These are phyloP conservation scores for Poecilia picta DNA, from an alignment of 2,797 vertebrate genomes.

Conservation along the genomic window DNA sequence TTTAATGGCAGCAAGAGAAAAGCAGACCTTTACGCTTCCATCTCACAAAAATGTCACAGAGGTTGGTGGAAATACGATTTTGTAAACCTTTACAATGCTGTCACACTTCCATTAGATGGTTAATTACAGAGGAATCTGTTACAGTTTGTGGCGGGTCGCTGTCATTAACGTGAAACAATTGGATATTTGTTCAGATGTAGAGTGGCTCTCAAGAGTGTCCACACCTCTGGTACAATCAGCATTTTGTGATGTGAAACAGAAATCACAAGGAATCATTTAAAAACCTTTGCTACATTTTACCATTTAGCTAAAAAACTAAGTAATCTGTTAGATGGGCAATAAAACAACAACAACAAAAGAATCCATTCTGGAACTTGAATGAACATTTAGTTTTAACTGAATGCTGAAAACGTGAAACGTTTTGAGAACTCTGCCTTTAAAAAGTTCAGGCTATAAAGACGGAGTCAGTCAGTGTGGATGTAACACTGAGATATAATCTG, in stretches of 20 bases:
- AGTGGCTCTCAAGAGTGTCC: too few species aligned
- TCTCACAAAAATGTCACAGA: constrained; percentile 1
- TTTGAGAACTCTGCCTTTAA: too few species aligned
- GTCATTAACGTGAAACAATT: not conserved
- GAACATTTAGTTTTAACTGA: too few species aligned
- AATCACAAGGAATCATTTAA: not conserved
- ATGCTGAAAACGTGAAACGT: too few species aligned
- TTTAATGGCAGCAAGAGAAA: not conserved
- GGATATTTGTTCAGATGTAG: not conserved
- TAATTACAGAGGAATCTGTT: not conserved
- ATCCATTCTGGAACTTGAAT: too few species aligned
- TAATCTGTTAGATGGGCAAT: not conserved
- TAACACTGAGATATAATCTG: not conserved
- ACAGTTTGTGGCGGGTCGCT: not conserved
- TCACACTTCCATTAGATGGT: not conserved
- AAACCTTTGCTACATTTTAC: not conserved
- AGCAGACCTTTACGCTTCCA: not conserved
- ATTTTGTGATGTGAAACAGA: not conserved
- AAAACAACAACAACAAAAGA: not conserved
- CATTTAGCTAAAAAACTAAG: not conserved
- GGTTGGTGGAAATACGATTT: not conserved
- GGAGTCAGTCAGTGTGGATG: not conserved
- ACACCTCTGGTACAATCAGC: not conserved
- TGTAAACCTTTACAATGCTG: not conserved
- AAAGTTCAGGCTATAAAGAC: too few species aligned